phyloP scores from a whole-genome alignment of 2,797 vertebrate genomes.

The Gouania willdenowi region DNA sequence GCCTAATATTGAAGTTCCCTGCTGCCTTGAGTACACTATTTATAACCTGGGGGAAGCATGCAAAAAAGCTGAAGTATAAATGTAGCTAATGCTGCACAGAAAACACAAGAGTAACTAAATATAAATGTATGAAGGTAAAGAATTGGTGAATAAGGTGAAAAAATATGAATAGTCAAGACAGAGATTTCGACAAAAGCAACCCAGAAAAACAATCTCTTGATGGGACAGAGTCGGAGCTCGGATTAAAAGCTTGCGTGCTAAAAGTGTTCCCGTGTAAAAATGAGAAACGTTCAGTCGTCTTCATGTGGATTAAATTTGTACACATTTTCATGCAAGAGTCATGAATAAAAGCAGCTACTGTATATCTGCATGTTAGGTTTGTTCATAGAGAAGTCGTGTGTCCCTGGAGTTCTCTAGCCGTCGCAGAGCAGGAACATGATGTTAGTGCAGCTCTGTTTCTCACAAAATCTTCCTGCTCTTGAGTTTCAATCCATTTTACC shows the following conservation, averaged over 20 bases:
- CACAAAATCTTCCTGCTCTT: slow-evolving; percentile 41
- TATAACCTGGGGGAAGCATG: no score
- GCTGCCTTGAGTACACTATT: no score
- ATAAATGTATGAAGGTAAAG: slow-evolving; percentile 19
- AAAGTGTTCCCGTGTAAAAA: slow-evolving; percentile 4
- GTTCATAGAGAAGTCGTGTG: background rate
- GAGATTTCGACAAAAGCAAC: background rate
- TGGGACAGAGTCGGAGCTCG: background rate
- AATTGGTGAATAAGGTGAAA: background rate
- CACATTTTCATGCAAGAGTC: slow-evolving; percentile 17
- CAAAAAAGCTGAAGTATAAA: no score
- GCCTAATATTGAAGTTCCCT: no score
- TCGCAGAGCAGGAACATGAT: slow-evolving; percentile 18
- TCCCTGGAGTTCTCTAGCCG: slow-evolving; percentile 11
- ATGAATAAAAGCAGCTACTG: slow-evolving; percentile 1
- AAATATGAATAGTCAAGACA: no score
- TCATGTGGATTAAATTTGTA: slow-evolving; percentile 30
- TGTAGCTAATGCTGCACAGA: no score
- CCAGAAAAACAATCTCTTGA: background rate
- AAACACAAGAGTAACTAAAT: no score
- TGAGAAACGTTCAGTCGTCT: slow-evolving; percentile 3
- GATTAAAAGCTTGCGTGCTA: slow-evolving; percentile 16
- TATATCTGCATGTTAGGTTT: slow-evolving; percentile 2
- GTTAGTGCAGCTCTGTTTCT: slow-evolving; percentile 35
- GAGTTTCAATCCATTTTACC: slow-evolving; percentile 55